Evolutionary conservation across 2,888 invertebrate species (phyloP), one percentile per base, ranked within the genome.

Genomic region (Eristalis intricaria): DNA sequence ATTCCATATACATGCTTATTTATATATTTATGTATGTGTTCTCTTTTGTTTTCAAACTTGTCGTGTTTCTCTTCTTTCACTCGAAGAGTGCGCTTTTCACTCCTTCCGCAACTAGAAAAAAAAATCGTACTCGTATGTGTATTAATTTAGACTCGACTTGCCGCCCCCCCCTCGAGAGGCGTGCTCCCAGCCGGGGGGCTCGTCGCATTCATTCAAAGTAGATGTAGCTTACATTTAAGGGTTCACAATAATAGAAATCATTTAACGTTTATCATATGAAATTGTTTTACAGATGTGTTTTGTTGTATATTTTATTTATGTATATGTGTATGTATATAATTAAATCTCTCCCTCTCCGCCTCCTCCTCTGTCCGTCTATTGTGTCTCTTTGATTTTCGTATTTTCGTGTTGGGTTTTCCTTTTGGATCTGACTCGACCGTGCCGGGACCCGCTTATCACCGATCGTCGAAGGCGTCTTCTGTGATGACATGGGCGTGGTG

Each of bases 191-290:
- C 40, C 29, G 35, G 13, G 13, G 40, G 58, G 61, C 22, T n/a
- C 66, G 29, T 68, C 1, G 10, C 38, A 66, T 11, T 38, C 35
- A n/a, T n/a, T n/a, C 61, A 74, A 68, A 32, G 32, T 64, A 64
- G 50, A 70, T 63, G 40, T 56, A 78, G 70, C 71, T 83, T 83
- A 83, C 50, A 58, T 23, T 68, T 73, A 50, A 50, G 26, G 8
- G 35, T 73, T 50, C 71, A 87, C 79, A 79, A 76, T 87, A 79
- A 79, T 66, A 75, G 71, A 87, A 84, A 84, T 85, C 35, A 73
- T 50, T 80, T 84, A 87, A 87, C 87, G 40, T 75, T 76, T 79
- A 84, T 68, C 58, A 70, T 80, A 87, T 84, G 76, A 76, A 87
- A 79, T 76, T 87, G 68, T 76, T 75, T 84, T 84, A 80, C 76